Base-by-base conservation (phyloP, 2,888 invertebrate species). In the Chymomyza procnemis region DNA sequence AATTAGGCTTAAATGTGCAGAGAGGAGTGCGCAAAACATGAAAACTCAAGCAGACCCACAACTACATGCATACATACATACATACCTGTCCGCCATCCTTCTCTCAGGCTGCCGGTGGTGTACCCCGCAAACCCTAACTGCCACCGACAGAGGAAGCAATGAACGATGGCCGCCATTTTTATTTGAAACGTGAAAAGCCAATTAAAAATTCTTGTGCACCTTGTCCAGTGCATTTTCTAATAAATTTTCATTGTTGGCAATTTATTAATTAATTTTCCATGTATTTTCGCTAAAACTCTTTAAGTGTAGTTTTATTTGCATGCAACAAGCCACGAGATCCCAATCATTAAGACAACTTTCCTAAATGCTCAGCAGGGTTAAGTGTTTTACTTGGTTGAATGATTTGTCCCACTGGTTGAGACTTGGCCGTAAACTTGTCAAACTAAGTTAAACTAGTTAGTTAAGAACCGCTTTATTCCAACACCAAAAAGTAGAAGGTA, bases 1-100 rank as follows among this genome's bases (percentile, higher is more conserved):
- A 87, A 87, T 87, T 87, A 87, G 86, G 88, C 88, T 88, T 88
- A 84, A 88, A 85, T 79, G 82, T 74, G 81, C 75, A 69, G 64
- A 74, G 72, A 66, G 63, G 64, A 66, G 77, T 62, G 57, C 63
- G 67, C 70, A 21, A 26, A 26, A 47, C 34, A 21, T 47, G 68
- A 58, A 76, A 76, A 64, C 70, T 18, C 19, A 34, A 52, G 4
- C 30, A 61, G 52, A 52, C 61, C 14, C 60, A 48, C 14, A 50
- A n/a, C 48, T 46, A 14, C 34, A n/a, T n/a, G n/a, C n/a, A n/a
- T n/a, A n/a, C n/a, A n/a, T n/a, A n/a, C n/a, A n/a, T n/a, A n/a
- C n/a, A n/a, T n/a, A n/a, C n/a, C n/a, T n/a, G n/a, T n/a, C n/a
- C n/a, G n/a, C n/a, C n/a, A n/a, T n/a, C n/a, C 30, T 30, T 30